Base-by-base conservation (phyloP, 2,888 invertebrate species). In the Eledone cirrhosa region DNA sequence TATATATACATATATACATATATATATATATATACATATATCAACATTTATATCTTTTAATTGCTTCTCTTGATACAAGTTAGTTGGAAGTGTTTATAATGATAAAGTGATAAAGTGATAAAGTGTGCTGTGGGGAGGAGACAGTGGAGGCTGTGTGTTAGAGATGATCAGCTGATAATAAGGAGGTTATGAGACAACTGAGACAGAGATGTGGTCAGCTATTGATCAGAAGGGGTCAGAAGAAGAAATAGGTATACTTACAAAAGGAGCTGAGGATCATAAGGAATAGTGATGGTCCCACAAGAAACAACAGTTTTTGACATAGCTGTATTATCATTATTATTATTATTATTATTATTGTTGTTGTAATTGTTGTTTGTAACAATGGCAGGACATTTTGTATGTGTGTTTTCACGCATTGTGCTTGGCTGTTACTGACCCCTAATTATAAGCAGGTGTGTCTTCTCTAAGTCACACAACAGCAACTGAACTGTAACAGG, bases 211-310 rank as follows among this genome's bases (percentile, higher is more conserved):
- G 72, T 72, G 33, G 33, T 24, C 27, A 14, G 19, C 72, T 72
- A 41, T 0, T 4, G 41, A 72, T 27, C n/a, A 72, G n/a, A 27
- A 63, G n/a, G 22, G 41, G 33, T 72, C 48, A 27, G 48, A 76
- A 48, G 14, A 53, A 53, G n/a, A 76, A 76, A 27, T 19, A 48
- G n/a, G 19, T 48, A 76, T 75, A 81, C 81, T 81, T 77, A 81
- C 81, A 77, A 47, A 53, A 81, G 63, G 31, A 80, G 67, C 65
- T 78, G 72, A 5, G 79, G 80, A 67, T 81, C 80, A 77, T 81
- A 79, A 29, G 79, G 80, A 77, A 79, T 77, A n/a, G 77, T 78
- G 24, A 80, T 78, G 63, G 72, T 80, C 75, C 80, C 77, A 29
- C 78, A 69, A 19, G 72, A 72, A 72, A 72, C n/a, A 33, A 31